Percentiles rank a stretch among this genome's conserved stretches.
These are phyloP conservation scores for Chiloscyllium plagiosum DNA, from an alignment of 2,113 vertebrate species.

Conservation along the genomic window DNA sequence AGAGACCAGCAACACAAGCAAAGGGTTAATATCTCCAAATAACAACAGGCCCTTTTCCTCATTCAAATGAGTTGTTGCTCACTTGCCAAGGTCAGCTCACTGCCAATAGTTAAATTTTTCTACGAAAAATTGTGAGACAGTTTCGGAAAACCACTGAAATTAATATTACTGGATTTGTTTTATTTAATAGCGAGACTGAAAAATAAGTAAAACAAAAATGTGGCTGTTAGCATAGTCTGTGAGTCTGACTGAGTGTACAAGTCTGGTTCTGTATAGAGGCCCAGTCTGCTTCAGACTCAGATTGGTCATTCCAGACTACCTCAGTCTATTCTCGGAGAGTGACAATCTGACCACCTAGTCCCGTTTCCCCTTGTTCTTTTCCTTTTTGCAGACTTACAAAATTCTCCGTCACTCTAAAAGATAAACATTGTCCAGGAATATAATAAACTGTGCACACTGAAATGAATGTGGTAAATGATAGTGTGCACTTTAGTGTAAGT, in stretches of 20 bases:
- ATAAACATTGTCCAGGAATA: not conserved
- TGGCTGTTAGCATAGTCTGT: not conserved
- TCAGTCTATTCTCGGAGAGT: not conserved
- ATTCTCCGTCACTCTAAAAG: not conserved
- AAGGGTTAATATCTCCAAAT: not conserved
- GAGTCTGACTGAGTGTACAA: conserved; percentile 23
- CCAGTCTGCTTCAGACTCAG: not conserved
- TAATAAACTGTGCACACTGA: not conserved
- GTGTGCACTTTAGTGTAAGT: not conserved
- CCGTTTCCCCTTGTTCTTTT: not conserved
- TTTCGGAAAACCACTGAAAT: conserved; percentile 1
- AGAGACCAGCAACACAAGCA: not conserved
- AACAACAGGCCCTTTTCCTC: not conserved
- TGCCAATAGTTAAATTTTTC: conserved; percentile 10
- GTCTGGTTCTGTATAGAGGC: not conserved
- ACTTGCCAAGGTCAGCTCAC: not conserved
- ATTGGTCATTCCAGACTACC: not conserved
- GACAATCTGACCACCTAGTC: not conserved
- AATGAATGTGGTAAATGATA: not conserved
- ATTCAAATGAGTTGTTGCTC: not conserved
- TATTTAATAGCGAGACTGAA: not conserved
- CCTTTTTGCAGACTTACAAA: not conserved
- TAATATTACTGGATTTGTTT: not conserved
- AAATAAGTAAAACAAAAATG: conserved; percentile 31
- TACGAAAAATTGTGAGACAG: not conserved